Conservation (phyloP, 2,797 vertebrate genomes). For the Chrosomus eos region DNA sequence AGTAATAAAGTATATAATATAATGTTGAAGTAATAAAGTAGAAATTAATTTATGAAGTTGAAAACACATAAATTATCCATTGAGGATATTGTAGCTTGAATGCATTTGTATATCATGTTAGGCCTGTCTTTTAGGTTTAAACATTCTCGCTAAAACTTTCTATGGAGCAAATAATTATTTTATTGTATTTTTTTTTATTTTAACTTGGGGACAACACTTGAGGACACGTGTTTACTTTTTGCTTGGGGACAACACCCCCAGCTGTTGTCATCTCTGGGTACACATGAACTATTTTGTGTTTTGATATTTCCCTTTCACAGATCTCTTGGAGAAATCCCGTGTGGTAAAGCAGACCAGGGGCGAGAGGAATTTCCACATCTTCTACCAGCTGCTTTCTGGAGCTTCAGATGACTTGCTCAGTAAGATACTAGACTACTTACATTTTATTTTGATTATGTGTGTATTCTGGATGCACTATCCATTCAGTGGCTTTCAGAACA, state of each 20-base stretch:
- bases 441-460: not conserved
- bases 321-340: constrained; percentile 97
- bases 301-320: constrained; percentile 69
- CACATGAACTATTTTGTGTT: not conserved
- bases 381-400: constrained; percentile 96
- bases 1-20: too few relatives aligned
- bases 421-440: constrained; percentile 73
- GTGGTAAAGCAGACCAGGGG: constrained; percentile 96
- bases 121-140: not conserved
- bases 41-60: too few relatives aligned
- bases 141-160: not conserved
- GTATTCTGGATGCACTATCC: not conserved
- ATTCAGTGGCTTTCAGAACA: not conserved
- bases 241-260: not conserved
- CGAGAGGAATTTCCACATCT: constrained; percentile 98
- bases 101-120: not conserved
- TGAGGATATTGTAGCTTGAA: not conserved
- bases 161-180: not conserved
- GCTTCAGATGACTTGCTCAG: constrained; percentile 92
- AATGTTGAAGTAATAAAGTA: too few relatives aligned
- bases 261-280: not conserved
- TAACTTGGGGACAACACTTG: not conserved
- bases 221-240: too few relatives aligned
- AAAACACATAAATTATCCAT: too few relatives aligned
- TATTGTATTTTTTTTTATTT: not conserved